These are phyloP conservation scores for Choloepus hoffmanni DNA, from an alignment of 2,113 vertebrate species.

Conservation along the genomic window DNA sequence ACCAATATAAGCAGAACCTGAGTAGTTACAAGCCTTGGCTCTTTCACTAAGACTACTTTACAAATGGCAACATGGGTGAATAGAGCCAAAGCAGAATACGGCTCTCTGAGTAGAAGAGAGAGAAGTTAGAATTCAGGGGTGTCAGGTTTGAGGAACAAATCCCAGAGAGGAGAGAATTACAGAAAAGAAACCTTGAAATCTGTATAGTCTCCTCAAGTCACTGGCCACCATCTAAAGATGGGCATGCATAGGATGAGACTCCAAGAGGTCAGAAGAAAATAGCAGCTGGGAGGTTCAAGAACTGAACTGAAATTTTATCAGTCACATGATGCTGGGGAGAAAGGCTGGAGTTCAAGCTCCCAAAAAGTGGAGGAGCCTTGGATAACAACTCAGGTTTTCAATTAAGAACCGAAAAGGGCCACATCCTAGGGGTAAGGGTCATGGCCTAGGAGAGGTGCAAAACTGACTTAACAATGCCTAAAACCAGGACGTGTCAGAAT, in stretches of 20 bases:
- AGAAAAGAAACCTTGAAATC: background rate
- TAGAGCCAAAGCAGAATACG: background rate
- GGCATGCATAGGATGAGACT: background rate
- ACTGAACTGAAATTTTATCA: constrained; percentile 47
- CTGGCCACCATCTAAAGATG: background rate
- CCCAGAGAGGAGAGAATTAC: background rate
- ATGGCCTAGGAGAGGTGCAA: background rate
- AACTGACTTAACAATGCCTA: background rate
- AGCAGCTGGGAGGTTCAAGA: background rate
- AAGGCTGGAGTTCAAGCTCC: background rate
- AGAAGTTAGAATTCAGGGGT: constrained; percentile 26
- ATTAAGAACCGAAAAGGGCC: background rate
- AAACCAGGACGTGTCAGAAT: background rate
- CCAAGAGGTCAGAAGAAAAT: background rate
- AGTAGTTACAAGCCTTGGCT: background rate
- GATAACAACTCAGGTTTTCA: background rate
- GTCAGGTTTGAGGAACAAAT: background rate
- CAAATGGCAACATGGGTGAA: background rate
- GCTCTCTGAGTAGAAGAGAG: background rate
- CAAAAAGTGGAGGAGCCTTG: background rate
- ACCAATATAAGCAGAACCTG: background rate
- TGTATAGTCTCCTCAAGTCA: constrained; percentile 22
- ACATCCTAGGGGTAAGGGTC: background rate
- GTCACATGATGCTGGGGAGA: background rate
- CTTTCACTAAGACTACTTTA: constrained; percentile 3